Evolutionary conservation across 2,113 vertebrate genomes (phyloP), one percentile per base, ranked within the genome.

Genomic region (Chroicocephalus ridibundus): DNA sequence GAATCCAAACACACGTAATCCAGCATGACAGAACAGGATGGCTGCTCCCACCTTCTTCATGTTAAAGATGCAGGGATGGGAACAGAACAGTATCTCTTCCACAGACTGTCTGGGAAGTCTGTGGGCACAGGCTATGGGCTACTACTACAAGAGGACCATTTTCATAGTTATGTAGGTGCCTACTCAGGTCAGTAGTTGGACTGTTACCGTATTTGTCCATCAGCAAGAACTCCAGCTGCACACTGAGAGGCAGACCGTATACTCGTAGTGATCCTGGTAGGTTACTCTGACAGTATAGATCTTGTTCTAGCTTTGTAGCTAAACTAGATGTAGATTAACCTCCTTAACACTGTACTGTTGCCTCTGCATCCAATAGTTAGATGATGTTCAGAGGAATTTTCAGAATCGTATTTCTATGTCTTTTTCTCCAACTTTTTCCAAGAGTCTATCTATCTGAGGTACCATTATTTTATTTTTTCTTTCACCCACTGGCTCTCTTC

Each of bases 41-140:
- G 17, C 9, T 70, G n/a, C 20, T 77, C 40, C 25, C 0, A 0
- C 11, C 16, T 55, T 55, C 54, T 40, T 49, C 42, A 40, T 1
- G 1, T 54, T 54, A 51, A 70, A 64, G 49, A 36, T 57, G 17
- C 17, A 71, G 31, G 27, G 9, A 42, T 22, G 17, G 6, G 9
- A 6, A 57, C n/a, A 65, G 74, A 58, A 21, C 17, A 71, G n/a
- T 36, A 27, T 15, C 14, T 24, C 42, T 78, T 84, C 14, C 36
- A 77, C 31, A 49, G 40, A n/a, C 15, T 38, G 15, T 40, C 13
- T 60, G 46, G 11, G 21, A 77, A 83, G 5, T 46, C 31, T 62
- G 16, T 62, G 25, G 20, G 20, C 55, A 26, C 40, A 32, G 40
- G 21, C 7, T 71, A 19, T 34, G 49, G 17, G 17, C 42, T 49